Evolutionary conservation across 2,113 vertebrate species (phyloP).

Genomic region (Silurus glanis): DNA sequence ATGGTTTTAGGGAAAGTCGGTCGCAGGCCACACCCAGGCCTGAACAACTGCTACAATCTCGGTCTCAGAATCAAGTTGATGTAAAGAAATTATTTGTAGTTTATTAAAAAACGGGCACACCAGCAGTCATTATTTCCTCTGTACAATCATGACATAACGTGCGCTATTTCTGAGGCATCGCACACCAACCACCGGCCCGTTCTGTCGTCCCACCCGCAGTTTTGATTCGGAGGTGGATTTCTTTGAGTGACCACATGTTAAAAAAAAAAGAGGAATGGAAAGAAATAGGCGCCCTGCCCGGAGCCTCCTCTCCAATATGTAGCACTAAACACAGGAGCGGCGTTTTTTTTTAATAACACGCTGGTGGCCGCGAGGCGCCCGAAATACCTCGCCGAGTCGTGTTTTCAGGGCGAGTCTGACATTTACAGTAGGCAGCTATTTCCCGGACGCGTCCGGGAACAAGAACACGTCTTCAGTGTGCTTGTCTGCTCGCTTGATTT

Average conservation of each 20-base stretch:
- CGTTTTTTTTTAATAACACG: conserved; percentile 71
- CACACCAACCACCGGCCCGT: not conserved
- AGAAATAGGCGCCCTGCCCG: conserved; percentile 3
- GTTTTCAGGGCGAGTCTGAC: conserved; percentile 59
- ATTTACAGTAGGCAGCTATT: conserved; percentile 42
- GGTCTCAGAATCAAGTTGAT: too few relatives aligned
- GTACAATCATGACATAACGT: not conserved
- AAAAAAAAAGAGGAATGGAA: not conserved
- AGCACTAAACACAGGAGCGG: conserved; percentile 70
- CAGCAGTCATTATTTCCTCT: too few relatives aligned
- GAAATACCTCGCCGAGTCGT: conserved; percentile 74
- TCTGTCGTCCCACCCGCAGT: not conserved
- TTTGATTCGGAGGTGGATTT: not conserved
- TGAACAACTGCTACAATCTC: too few relatives aligned
- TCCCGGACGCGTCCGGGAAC: not conserved
- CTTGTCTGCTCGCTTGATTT: not conserved
- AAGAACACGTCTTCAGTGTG: not conserved
- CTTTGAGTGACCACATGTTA: not conserved
- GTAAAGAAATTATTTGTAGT: too few relatives aligned
- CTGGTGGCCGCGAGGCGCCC: conserved; percentile 52
- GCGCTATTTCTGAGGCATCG: not conserved
- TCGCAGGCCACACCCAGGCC: too few relatives aligned
- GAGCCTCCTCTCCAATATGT: conserved; percentile 67
- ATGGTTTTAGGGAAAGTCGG: too few relatives aligned
- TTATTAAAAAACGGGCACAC: too few relatives aligned